phyloP scores from a whole-genome alignment of 2,797 vertebrate genomes.

The Neosilurus hyrtlii region DNA sequence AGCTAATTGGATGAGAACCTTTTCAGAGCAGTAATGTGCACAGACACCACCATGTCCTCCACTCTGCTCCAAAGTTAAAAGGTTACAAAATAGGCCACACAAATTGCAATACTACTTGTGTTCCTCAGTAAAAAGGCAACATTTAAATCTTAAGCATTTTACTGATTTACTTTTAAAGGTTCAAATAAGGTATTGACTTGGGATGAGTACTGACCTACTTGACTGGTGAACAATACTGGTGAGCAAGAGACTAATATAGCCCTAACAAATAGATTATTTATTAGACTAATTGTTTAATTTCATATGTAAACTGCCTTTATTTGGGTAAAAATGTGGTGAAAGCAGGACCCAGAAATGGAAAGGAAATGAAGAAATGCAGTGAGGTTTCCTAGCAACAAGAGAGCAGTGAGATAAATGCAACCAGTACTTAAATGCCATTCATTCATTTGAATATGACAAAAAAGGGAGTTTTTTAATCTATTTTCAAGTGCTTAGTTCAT shows the following conservation, averaged over 20 bases:
- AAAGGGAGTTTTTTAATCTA: constrained; percentile 24
- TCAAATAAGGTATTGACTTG: constrained; percentile 58
- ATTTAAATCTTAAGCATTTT: constrained; percentile 56
- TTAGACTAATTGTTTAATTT: constrained; percentile 63
- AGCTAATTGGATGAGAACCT: constrained; percentile 26
- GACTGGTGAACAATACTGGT: constrained; percentile 47
- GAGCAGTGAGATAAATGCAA: constrained; percentile 53
- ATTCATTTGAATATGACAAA: constrained; percentile 31
- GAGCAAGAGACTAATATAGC: constrained; percentile 58
- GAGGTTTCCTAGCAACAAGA: constrained; percentile 68
- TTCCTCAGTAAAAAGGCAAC: constrained; percentile 35
- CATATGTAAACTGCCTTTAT: constrained; percentile 61
- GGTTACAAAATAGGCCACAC: constrained; percentile 26
- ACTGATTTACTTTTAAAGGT: constrained; percentile 45
- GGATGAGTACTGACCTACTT: constrained; percentile 62
- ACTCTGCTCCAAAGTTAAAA: constrained; percentile 31
- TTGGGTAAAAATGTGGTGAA: constrained; percentile 55
- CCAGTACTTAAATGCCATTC: constrained; percentile 35
- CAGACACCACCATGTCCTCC: constrained; percentile 19
- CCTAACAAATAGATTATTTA: constrained; percentile 59
- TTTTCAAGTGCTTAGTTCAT: constrained; percentile 21
- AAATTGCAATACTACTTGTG: constrained; percentile 25
- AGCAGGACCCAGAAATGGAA: constrained; percentile 53
- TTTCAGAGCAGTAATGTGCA: constrained; percentile 25
- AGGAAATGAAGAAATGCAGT: constrained; percentile 56